phyloP scores from a whole-genome alignment of 2,797 vertebrate species.

The Vireo griseus region DNA sequence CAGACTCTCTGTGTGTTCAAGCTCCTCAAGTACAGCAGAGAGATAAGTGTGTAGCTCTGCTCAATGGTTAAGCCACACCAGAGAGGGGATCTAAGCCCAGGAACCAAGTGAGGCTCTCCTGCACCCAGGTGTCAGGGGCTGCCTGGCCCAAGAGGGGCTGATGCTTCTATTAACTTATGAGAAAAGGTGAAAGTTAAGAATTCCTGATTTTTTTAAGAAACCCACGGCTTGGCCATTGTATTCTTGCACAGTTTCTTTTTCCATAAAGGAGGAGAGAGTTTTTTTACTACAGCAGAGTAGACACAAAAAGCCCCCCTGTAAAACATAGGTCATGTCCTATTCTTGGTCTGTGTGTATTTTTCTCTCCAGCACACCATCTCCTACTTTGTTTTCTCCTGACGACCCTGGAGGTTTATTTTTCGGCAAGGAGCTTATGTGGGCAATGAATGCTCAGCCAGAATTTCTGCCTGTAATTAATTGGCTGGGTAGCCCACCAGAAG shows the following conservation, averaged over 20 bases:
- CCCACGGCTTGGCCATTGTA: not conserved
- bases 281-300: not conserved
- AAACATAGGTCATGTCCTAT: not conserved
- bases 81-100: not conserved
- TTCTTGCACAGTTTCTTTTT: not conserved
- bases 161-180: not conserved
- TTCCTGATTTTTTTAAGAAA: not conserved
- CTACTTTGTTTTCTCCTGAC: not conserved
- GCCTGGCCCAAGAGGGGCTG: not conserved
- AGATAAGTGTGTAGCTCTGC: conserved; percentile 20
- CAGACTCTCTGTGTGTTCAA: conserved; percentile 34
- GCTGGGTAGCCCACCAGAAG: conserved; percentile 63
- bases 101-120: not conserved
- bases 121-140: fast-evolving
- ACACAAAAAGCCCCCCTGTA: not conserved
- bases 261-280: not conserved
- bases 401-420: conserved; percentile 50
- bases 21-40: conserved; percentile 21
- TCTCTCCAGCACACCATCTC: conserved; percentile 9
- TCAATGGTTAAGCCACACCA: fast-evolving
- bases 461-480: conserved; percentile 62
- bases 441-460: conserved; percentile 42
- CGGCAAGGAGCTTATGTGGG: conserved; percentile 35
- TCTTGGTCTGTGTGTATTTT: conserved; percentile 1
- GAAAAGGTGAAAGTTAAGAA: not conserved